Conservation (phyloP, 2,888 invertebrate species). For the Geophilus truncorum region DNA sequence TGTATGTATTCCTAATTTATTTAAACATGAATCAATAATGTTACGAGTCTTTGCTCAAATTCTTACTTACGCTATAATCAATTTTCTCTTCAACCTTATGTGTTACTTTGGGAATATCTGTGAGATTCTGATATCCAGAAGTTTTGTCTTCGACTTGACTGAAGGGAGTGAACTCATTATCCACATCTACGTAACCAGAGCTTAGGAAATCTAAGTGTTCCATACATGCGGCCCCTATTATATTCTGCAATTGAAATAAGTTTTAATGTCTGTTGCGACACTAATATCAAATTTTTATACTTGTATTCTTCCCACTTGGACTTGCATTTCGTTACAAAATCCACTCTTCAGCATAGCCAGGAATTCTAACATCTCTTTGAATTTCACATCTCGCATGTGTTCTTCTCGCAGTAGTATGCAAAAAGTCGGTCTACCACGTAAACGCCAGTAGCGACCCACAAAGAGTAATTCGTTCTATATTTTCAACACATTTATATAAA, state of each 20-base stretch:
- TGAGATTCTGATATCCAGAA: constrained; percentile 90
- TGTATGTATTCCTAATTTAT: constrained; percentile 53
- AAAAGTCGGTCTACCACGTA: constrained; percentile 95
- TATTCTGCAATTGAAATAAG: constrained; percentile 75
- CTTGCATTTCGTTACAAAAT: constrained; percentile 91
- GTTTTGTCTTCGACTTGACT: constrained; percentile 85
- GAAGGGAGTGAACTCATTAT: constrained; percentile 73
- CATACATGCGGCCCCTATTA: constrained; percentile 97
- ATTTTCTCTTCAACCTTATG: constrained; percentile 61
- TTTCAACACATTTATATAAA: background rate
- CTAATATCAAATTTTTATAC: no score
- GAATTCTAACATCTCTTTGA: constrained; percentile 91
- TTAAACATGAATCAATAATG: background rate
- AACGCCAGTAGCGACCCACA: constrained; percentile 94
- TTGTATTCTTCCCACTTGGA: constrained; percentile 68
- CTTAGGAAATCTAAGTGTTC: constrained; percentile 98
- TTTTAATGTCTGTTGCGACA: no score
- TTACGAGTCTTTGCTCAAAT: background rate
- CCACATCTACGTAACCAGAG: constrained; percentile 59
- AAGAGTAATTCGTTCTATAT: constrained; percentile 84
- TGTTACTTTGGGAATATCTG: constrained; percentile 82
- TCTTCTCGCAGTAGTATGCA: constrained; percentile 91
- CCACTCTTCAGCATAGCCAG: constrained; percentile 96
- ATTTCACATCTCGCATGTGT: constrained; percentile 92
- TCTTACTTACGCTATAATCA: constrained; percentile 40